Percentiles rank a stretch among this genome's conserved stretches.
These are phyloP conservation scores for Poecilia velifera DNA, from an alignment of 2,797 vertebrate species.

Conservation along the genomic window DNA sequence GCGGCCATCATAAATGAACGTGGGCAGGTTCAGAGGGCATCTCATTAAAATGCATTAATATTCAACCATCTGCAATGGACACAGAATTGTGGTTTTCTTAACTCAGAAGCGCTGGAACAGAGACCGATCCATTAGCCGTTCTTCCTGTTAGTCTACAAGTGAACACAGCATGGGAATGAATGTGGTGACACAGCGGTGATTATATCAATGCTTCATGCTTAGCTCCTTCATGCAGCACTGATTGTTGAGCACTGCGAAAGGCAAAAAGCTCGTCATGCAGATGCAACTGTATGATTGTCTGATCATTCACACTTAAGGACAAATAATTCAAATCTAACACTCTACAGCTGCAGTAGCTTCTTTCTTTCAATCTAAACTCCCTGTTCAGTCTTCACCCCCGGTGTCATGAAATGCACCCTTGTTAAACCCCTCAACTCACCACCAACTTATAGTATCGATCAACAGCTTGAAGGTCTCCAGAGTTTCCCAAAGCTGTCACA, in stretches of 20 bases:
- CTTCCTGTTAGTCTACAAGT: constrained; percentile 5
- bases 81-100: constrained; percentile 42
- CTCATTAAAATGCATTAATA: constrained; percentile 71
- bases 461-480: constrained; percentile 8
- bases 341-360: constrained; percentile 1
- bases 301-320: constrained; percentile 31
- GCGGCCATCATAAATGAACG: constrained; percentile 53
- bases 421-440: constrained; percentile 13
- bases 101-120: constrained; percentile 20
- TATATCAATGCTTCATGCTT: constrained; percentile 17
- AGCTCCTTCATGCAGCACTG: constrained; percentile 29
- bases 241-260: constrained; percentile 15
- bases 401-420: constrained; percentile 16
- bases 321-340: constrained; percentile 7
- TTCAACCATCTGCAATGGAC: constrained; percentile 36
- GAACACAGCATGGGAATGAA: background rate
- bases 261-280: constrained; percentile 13
- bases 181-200: background rate
- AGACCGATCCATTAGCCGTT: constrained; percentile 23
- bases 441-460: constrained; percentile 50
- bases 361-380: constrained; percentile 6
- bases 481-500: constrained; percentile 29
- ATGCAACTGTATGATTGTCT: constrained; percentile 19
- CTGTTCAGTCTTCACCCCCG: background rate
- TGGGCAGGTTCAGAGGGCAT: constrained; percentile 53